Evolutionary conservation across 2,888 invertebrate genomes (phyloP), one percentile per base, ranked within the genome.

Genomic region (Nineta flava): DNA sequence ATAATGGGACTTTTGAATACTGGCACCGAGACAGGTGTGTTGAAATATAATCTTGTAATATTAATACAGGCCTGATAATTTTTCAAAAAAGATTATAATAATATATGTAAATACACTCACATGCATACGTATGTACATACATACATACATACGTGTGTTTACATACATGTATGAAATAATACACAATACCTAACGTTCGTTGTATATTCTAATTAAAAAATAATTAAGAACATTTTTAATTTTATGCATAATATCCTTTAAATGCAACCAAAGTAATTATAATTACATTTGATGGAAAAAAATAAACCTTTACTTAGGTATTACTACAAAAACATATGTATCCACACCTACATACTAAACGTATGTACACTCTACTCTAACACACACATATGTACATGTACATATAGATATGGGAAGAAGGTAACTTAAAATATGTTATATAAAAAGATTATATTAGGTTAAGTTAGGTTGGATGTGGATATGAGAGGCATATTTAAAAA

Each of bases 151-250:
- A 32, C 10, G 10, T 38, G 3, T 38, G 3, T 38, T 26, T 26
- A 26, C 38, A 5, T 35, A 35, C 35, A 35, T 38, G 15, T 38
- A 38, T 38, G 26, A 26, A 38, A 38, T 15, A 38, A 38, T 38
- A 38, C 38, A 38, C 26, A 26, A 26, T 26, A 26, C 6, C 7
- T 26, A 38, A 15, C 38, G 38, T 38, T 26, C 26, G 26, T 26
- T 26, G 26, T 26, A 26, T 38, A 12, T 38, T 38, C 38, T 38
- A 38, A 38, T 38, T 38, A 38, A 38, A 38, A 38, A 38, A 38
- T 38, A 38, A 38, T 38, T 38, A 38, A 38, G 38, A 38, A 38
- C 38, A 38, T 38, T 38, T 38, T 38, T 38, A 38, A 38, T 38
- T 38, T 38, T 38, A 38, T 38, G 38, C 38, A 38, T 38, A 38